Evolutionary conservation across 2,888 invertebrate genomes (phyloP).

Genomic region (Dasysyrphus tricinctus): DNA sequence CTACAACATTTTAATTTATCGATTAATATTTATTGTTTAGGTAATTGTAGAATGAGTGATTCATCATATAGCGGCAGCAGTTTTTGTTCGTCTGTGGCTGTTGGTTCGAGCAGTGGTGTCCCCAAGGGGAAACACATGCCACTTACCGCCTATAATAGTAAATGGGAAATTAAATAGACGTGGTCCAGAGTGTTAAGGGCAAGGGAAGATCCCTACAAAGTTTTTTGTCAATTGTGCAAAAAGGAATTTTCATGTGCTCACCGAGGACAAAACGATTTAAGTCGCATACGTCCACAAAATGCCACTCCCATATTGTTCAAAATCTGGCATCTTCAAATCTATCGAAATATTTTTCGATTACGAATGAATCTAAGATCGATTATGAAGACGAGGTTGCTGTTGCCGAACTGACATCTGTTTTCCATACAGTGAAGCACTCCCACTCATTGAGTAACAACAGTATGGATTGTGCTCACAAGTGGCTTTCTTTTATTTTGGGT

Average conservation of each 20-base stretch:
- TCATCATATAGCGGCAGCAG: no score
- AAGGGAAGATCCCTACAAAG: background rate
- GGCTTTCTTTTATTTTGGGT: background rate
- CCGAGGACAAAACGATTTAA: conserved; percentile 43
- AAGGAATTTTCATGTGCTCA: conserved; percentile 43
- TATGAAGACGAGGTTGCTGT: conserved; percentile 27
- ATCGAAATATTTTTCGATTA: conserved; percentile 22
- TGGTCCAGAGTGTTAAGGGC: background rate
- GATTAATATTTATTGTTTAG: no score
- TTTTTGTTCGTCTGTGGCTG: background rate
- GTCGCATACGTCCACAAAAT: conserved; percentile 24
- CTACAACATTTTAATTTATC: no score
- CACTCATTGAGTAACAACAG: no score
- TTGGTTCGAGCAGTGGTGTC: background rate
- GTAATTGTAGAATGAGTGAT: no score
- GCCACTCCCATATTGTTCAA: no score
- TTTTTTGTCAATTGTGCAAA: conserved; percentile 24
- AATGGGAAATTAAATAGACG: background rate
- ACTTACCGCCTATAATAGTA: background rate
- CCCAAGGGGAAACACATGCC: background rate
- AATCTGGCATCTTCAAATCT: no score
- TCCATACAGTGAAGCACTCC: background rate
- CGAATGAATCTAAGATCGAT: background rate
- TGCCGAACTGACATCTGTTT: conserved; percentile 1
- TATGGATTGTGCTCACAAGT: background rate